Conservation (phyloP, 2,113 vertebrate genomes). For the Sclerurus mexicanus region DNA sequence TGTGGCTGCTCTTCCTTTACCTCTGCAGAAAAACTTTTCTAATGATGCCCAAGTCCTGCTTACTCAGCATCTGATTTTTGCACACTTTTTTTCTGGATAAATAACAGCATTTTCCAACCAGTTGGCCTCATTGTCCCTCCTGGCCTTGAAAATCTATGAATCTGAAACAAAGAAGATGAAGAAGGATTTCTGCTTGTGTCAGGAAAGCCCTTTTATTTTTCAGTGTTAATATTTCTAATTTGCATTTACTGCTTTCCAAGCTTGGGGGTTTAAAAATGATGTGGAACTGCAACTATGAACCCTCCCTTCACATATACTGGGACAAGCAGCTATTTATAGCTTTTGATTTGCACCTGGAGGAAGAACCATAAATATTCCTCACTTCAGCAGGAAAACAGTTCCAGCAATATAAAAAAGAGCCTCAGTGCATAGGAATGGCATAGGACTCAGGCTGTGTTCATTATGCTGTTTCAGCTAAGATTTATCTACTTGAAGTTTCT, state of each 20-base stretch:
- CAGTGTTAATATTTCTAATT: neutral
- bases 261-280: neutral
- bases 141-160: neutral
- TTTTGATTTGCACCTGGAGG: neutral
- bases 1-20: neutral
- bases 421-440: neutral
- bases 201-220: neutral
- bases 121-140: neutral
- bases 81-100: neutral
- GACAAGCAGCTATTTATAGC: neutral
- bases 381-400: neutral
- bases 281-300: neutral
- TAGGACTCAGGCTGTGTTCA: neutral
- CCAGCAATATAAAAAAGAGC: neutral
- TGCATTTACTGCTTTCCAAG: neutral
- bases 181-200: neutral
- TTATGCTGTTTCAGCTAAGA: neutral
- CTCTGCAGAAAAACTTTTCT: neutral
- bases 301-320: neutral
- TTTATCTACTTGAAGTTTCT: neutral
- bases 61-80: neutral
- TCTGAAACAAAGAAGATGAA: neutral
- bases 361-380: neutral
- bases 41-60: neutral
- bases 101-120: neutral